Percentiles rank a stretch among this genome's conserved stretches.
Evolutionary conservation across 2,113 vertebrate species (phyloP).

Genomic region (Austrofundulus limnaeus): DNA sequence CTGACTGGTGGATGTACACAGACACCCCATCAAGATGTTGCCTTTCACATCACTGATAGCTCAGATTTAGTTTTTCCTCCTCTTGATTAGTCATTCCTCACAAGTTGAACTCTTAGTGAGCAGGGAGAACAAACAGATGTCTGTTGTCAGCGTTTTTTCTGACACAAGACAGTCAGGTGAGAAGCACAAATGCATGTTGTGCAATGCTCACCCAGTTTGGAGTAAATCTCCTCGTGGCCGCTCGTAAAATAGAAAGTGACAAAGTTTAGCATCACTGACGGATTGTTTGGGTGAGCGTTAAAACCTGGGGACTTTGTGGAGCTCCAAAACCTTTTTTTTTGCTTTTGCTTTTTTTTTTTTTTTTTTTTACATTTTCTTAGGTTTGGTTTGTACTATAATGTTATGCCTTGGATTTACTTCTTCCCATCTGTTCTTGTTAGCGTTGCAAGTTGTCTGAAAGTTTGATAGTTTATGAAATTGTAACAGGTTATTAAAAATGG

Average conservation of each 20-base stretch:
- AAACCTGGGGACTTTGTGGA: background rate
- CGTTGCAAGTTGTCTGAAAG: no score
- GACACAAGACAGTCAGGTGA: constrained; percentile 15
- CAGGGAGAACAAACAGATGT: constrained; percentile 37
- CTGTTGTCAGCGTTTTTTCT: constrained; percentile 11
- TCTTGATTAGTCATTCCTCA: background rate
- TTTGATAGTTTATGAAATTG: no score
- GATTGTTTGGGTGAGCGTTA: background rate
- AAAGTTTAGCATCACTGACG: background rate
- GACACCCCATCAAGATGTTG: constrained; percentile 32
- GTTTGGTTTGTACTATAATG: no score
- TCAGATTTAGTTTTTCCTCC: background rate
- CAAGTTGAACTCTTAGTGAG: constrained; percentile 40
- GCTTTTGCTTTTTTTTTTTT: no score
- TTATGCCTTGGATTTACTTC: no score
- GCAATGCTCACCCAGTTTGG: constrained; percentile 4
- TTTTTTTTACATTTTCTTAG: no score
- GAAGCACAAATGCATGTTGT: background rate
- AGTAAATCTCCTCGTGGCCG: background rate
- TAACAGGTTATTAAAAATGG: no score
- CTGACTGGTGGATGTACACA: constrained; percentile 56
- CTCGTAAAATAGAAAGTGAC: constrained; percentile 11
- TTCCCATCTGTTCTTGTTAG: no score
- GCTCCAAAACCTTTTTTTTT: no score
- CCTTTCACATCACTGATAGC: constrained; percentile 34